Percentiles rank a stretch among this genome's conserved stretches.
Conservation (phyloP, 2,797 vertebrate species). For the Cheirogaleus major region DNA sequence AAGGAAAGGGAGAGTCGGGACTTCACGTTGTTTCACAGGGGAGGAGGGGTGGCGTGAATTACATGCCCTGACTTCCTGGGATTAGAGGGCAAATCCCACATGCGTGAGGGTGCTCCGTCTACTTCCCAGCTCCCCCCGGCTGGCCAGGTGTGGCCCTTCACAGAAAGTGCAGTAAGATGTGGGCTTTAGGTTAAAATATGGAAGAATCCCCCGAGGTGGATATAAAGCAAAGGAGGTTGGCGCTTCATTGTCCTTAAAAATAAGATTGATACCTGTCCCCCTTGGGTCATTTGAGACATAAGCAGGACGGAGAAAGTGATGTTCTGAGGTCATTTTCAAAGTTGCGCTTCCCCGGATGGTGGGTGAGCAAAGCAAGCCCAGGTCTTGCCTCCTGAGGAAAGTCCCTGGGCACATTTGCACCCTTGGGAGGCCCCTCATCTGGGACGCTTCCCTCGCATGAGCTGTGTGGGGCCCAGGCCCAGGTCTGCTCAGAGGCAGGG, state of each 20-base stretch:
- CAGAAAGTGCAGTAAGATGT: background rate
- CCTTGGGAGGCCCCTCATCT: background rate
- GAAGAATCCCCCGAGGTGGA: background rate
- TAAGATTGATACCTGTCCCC: background rate
- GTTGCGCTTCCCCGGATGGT: background rate
- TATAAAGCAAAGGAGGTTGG: background rate
- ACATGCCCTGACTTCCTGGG: background rate
- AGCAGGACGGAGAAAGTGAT: background rate
- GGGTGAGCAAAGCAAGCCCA: background rate
- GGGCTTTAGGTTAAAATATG: background rate
- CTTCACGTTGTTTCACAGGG: background rate
- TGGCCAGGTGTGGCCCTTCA: background rate
- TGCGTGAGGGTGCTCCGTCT: background rate
- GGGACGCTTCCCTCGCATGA: background rate
- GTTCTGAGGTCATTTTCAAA: background rate
- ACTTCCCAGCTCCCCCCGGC: too few species aligned
- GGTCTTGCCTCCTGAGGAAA: background rate
- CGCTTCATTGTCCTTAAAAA: background rate
- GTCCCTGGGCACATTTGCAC: too few species aligned
- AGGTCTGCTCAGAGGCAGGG: background rate
- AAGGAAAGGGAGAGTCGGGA: conserved; percentile 6
- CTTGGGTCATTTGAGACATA: background rate
- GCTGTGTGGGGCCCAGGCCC: background rate
- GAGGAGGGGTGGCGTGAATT: background rate
- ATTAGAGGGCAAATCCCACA: background rate